Conservation (phyloP, 2,888 invertebrate species). For the Eupithecia centaureata region DNA sequence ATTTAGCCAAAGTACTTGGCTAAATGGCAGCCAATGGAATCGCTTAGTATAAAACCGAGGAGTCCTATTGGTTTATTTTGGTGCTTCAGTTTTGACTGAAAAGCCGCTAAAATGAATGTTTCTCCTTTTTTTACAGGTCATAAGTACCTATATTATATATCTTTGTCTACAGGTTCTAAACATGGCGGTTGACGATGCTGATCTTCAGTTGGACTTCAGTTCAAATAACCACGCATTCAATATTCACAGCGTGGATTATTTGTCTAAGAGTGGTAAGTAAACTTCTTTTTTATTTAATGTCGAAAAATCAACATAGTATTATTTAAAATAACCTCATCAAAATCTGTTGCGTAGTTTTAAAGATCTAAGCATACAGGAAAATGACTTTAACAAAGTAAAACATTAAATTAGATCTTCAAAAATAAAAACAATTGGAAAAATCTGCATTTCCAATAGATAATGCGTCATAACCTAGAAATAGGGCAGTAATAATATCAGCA, state of each 20-base stretch:
- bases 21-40: background rate
- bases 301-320: too few relatives aligned
- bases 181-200: constrained; percentile 95
- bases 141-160: background rate
- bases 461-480: too few relatives aligned
- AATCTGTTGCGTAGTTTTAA: too few relatives aligned
- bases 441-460: too few relatives aligned
- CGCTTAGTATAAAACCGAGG: background rate
- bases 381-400: too few relatives aligned
- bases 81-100: background rate
- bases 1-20: too few relatives aligned
- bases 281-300: background rate
- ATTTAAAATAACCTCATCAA: too few relatives aligned
- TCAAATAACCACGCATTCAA: constrained; percentile 93
- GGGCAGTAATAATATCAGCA: too few relatives aligned
- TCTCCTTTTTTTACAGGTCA: background rate
- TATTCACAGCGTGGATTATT: constrained; percentile 94
- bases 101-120: background rate
- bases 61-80: background rate
- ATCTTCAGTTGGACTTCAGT: constrained; percentile 93
- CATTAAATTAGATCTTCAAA: too few relatives aligned
- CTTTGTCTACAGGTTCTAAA: constrained; percentile 86
- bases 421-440: too few relatives aligned
- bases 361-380: too few relatives aligned
- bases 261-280: constrained; percentile 89